These are phyloP conservation scores for Myotis lucifugus DNA, from an alignment of 2,113 vertebrate species.

Conservation along the genomic window DNA sequence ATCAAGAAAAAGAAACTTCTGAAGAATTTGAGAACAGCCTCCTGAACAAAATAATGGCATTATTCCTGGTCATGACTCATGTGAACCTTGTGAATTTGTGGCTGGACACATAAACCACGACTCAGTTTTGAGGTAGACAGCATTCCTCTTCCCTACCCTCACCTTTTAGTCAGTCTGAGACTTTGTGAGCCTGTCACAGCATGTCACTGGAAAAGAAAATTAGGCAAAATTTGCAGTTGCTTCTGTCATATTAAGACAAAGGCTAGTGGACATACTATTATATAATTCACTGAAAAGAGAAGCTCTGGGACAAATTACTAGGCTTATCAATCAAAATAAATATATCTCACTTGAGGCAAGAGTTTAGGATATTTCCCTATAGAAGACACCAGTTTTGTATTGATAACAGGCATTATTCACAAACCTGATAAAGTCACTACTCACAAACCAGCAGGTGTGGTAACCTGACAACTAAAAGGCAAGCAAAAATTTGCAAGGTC, in stretches of 20 bases:
- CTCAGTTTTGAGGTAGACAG: neutral
- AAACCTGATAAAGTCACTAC: slow-evolving; percentile 6
- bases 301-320: neutral
- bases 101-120: neutral
- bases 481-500: slow-evolving; percentile 5
- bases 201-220: neutral
- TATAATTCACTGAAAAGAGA: slow-evolving; percentile 44
- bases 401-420: no score
- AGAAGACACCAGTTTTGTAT: neutral
- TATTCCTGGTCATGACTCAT: neutral
- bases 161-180: neutral
- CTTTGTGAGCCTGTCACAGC: neutral
- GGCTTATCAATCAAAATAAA: slow-evolving; percentile 6
- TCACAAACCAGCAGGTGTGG: neutral
- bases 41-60: neutral
- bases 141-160: neutral
- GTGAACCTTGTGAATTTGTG: neutral
- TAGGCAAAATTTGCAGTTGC: slow-evolving; percentile 18
- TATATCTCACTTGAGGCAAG: neutral
- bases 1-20: neutral
- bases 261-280: neutral
- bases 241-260: neutral
- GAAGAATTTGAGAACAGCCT: neutral
- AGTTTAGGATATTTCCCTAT: neutral
- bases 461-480: neutral